Evolutionary conservation across 2,888 invertebrate species (phyloP).

Genomic region (Papilio gigon): DNA sequence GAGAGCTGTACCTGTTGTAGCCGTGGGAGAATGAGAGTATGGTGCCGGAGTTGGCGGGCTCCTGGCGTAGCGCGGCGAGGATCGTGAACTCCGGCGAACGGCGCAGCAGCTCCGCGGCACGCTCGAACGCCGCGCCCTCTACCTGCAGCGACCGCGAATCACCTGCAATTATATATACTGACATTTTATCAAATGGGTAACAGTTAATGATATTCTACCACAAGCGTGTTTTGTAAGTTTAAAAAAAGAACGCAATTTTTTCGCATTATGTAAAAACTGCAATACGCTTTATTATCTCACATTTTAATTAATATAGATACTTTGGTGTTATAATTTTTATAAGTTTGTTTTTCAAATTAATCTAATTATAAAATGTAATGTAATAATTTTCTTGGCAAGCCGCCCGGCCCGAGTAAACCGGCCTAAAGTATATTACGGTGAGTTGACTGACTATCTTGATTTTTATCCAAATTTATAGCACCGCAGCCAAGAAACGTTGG

Average conservation of each 20-base stretch:
- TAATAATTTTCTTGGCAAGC: conserved; percentile 42
- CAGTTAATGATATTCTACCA: no score
- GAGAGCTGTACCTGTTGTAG: conserved; percentile 84
- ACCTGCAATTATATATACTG: conserved; percentile 71
- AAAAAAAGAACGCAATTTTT: no score
- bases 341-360: background rate
- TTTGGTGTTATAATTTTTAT: no score
- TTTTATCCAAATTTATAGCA: conserved; percentile 61
- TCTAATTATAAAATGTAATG: conserved; percentile 25
- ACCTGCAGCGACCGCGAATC: conserved; percentile 88
- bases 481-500: conserved; percentile 44
- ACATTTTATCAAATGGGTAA: background rate
- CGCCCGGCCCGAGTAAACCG: conserved; percentile 13
- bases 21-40: conserved; percentile 92
- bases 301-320: no score
- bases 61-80: conserved; percentile 89
- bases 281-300: no score
- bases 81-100: conserved; percentile 91
- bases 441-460: conserved; percentile 47
- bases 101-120: conserved; percentile 86
- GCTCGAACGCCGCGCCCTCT: conserved; percentile 85
- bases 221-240: no score
- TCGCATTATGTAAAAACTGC: no score
- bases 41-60: conserved; percentile 91
- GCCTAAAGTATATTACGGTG: conserved; percentile 18